These are phyloP conservation scores for Hypotaenidia okinawae DNA, from an alignment of 2,797 vertebrate species.

Conservation along the genomic window DNA sequence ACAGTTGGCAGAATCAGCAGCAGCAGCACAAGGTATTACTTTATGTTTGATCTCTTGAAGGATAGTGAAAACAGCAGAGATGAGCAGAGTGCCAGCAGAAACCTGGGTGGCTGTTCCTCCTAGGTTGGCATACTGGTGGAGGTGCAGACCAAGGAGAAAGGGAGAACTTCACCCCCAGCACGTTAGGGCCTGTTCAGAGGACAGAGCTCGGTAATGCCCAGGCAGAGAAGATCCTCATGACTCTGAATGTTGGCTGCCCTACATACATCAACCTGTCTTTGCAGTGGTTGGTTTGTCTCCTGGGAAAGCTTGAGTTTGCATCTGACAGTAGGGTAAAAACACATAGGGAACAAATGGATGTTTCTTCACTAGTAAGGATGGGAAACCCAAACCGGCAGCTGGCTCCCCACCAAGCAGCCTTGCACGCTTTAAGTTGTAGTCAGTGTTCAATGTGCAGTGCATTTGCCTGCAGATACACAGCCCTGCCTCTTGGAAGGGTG, in stretches of 20 bases:
- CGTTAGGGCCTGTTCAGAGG: not conserved
- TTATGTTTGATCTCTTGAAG: not conserved
- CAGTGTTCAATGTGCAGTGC: not conserved
- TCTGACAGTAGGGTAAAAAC: not conserved
- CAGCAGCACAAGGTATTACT: slow-evolving; percentile 62
- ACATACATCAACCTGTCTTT: not conserved
- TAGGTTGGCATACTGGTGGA: not conserved
- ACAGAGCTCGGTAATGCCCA: not conserved
- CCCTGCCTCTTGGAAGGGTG: not conserved
- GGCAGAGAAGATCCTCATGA: not conserved
- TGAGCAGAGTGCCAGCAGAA: not conserved
- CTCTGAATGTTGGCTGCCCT: not conserved
- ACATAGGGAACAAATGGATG: not conserved
- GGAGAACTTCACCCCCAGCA: not conserved
- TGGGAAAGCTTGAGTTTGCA: not conserved
- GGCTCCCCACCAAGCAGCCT: not conserved
- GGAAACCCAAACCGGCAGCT: not conserved
- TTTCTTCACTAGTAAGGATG: not conserved
- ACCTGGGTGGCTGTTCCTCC: too few species aligned
- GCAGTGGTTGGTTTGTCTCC: not conserved
- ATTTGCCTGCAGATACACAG: not conserved
- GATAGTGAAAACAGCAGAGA: not conserved
- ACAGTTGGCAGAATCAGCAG: not conserved
- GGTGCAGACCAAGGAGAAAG: not conserved
- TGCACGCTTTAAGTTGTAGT: not conserved